Evolutionary conservation across 2,797 vertebrate species (phyloP).

Genomic region (Chaetophractus vellerosus): DNA sequence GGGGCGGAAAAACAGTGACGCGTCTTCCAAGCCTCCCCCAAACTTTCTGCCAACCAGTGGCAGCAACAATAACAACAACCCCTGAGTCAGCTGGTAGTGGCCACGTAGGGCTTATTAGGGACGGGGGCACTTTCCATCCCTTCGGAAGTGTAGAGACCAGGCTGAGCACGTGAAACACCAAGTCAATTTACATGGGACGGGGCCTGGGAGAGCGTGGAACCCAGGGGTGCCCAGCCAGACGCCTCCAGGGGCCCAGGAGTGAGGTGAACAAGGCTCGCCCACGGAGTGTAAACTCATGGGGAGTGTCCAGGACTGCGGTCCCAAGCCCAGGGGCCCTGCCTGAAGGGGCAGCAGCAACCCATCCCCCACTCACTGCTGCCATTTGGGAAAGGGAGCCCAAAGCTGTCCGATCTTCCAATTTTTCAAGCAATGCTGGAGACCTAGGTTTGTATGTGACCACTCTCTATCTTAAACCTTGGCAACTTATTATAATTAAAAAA

Average conservation of each 20-base stretch:
- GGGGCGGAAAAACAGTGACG: not conserved
- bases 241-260: not conserved
- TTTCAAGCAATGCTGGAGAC: not conserved
- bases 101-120: not conserved
- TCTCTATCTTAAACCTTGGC: not conserved
- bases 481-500: not conserved
- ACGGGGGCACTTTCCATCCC: not conserved
- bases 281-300: too few species aligned
- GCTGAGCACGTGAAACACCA: not conserved
- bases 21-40: not conserved
- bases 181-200: too few species aligned
- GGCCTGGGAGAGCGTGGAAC: rapidly evolving
- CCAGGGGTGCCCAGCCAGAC: not conserved
- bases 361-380: rapidly evolving
- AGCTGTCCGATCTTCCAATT: not conserved
- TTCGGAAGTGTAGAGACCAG: not conserved
- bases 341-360: too few species aligned
- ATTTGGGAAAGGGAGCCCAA: not conserved
- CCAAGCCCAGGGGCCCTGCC: not conserved
- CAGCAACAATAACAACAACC: too few species aligned
- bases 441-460: not conserved
- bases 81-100: rapidly evolving
- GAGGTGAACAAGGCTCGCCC: not conserved
- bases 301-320: too few species aligned
- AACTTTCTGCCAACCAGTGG: too few species aligned